Base-by-base conservation (phyloP, 2,113 vertebrate species). In the Poecile atricapillus region DNA sequence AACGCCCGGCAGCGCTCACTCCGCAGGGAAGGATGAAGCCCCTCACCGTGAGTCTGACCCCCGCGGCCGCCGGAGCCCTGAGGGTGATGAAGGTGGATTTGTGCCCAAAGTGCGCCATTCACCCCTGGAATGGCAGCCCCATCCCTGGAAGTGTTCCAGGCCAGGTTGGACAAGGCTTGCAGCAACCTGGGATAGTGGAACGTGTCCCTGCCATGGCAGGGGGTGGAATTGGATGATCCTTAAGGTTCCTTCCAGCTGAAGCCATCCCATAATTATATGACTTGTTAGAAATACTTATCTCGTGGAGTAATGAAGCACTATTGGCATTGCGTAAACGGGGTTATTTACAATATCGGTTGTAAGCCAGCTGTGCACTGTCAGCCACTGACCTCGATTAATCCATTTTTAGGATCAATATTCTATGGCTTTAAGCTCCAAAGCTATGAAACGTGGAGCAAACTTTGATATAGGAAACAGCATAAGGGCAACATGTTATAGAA, bases 221-320 rank as follows among this genome's bases (percentile, higher is more conserved):
- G 28, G 9, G 0, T 37, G 33, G 16, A 17, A 41, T 17, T 6
- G 24, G 39, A 5, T 17, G 30, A 15, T 30, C 20, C 10, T 49
- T 25, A 41, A 49, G 18, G 28, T 23, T 69, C 52, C 37, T 67
- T 50, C 18, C 37, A 33, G 2, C 22, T 35, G 37, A 37, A 37
- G 14, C 44, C 10, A 2, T 7, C 11, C 50, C 44, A 1, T 20
- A 20, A 19, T 37, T 74, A 37, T 15, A 0, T 10, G 33, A 18
- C 13, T 5, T 5, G 43, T 17, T 62, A 23, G 21, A n/a, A 63
- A 39, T 5, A 14, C 7, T 53, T 58, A 23, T 2, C 37, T 12
- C 2, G 0, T 0, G 25, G 31, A 5, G 8, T 43, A 20, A 31
- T 3, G 5, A 68, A 52, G 30, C 15, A 2, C 5, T 9, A n/a